A percentile compares a stretch with the other conserved stretches of the same genome.
phyloP scores from a whole-genome alignment of 2,888 invertebrate species.

The Pachymerium ferrugineum region DNA sequence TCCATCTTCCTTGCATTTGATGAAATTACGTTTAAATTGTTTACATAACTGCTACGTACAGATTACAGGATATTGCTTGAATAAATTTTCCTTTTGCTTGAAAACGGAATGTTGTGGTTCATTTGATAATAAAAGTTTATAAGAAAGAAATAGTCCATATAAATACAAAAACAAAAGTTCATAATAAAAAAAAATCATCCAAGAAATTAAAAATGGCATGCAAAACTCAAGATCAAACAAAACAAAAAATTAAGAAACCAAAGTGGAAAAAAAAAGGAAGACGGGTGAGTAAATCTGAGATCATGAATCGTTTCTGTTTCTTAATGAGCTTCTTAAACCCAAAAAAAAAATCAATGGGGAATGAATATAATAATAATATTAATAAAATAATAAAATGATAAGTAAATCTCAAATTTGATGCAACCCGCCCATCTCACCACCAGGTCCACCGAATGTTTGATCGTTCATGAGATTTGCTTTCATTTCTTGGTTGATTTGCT shows the following conservation, averaged over 20 bases:
- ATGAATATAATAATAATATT: not conserved
- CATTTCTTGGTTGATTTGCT: conserved; percentile 33
- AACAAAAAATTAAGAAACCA: not conserved
- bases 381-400: not conserved
- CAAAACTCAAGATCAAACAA: conserved; percentile 3
- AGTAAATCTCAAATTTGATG: conserved; percentile 26
- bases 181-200: not conserved
- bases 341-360: not conserved
- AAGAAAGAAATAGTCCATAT: not conserved
- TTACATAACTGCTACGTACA: not conserved
- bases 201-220: not conserved
- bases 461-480: conserved; percentile 34
- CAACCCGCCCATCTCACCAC: conserved; percentile 12
- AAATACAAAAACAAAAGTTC: not conserved
- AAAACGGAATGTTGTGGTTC: not conserved
- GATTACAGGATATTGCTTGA: conserved; percentile 2
- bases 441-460: conserved; percentile 6
- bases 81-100: not conserved
- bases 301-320: conserved; percentile 8
- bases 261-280: not conserved
- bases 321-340: not conserved
- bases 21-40: too few species aligned
- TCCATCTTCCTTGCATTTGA: too few species aligned
- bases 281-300: not conserved
- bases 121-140: not conserved